These are phyloP conservation scores for Toxonevra muliebris DNA, from an alignment of 2,888 invertebrate genomes.

Conservation along the genomic window DNA sequence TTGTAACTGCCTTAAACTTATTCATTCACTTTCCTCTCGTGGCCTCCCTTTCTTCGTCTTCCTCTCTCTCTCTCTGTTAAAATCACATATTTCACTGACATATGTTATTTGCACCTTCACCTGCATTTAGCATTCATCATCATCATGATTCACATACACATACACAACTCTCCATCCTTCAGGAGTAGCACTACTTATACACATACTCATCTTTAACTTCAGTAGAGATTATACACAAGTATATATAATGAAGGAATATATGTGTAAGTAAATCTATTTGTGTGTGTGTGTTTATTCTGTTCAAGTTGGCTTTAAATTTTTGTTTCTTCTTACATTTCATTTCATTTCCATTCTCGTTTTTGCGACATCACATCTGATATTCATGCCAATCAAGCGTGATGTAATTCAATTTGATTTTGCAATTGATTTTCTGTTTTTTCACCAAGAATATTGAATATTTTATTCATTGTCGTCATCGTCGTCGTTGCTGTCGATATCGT, in stretches of 20 bases:
- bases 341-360: not conserved
- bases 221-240: no score
- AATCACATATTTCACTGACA: not conserved
- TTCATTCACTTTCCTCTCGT: no score
- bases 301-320: no score
- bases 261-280: no score
- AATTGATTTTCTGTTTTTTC: slow-evolving; percentile 27
- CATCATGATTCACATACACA: not conserved
- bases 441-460: slow-evolving; percentile 3
- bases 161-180: no score
- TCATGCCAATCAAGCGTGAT: slow-evolving; percentile 32
- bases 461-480: not conserved
- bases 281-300: no score
- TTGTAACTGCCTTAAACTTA: not conserved
- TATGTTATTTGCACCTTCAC: not conserved
- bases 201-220: no score
- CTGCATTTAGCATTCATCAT: not conserved
- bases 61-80: no score
- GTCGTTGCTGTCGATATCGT: not conserved
- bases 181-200: no score
- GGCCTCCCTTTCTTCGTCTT: no score
- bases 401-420: slow-evolving; percentile 36
- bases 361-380: slow-evolving; percentile 26
- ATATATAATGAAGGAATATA: no score
- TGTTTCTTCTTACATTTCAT: no score